Base-by-base conservation (phyloP, 2,888 invertebrate species). In the Hypercompe scribonia region DNA sequence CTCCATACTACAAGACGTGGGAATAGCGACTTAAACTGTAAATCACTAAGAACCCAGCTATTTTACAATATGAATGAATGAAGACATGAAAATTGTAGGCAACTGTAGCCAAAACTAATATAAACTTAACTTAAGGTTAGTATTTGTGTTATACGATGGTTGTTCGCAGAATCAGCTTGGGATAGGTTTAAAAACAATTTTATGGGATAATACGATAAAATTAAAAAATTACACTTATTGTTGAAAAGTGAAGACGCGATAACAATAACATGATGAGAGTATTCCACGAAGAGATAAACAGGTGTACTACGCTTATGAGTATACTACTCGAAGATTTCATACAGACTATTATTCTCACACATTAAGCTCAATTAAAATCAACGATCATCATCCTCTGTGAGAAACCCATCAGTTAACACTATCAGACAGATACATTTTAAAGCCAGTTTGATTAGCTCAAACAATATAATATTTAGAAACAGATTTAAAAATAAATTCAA, bases 31-130 rank as follows among this genome's bases (percentile, higher is more conserved):
- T 24, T n/a, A 42, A 65, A 69, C 58, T 61, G 54, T 65, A 28
- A 54, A 65, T 39, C 11, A 34, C 65, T 15, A 58, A 36, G 46
- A 15, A 21, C 65, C 65, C 21, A 39, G 21, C 34, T 8, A 39
- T 71, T 71, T 39, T 65, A 71, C 73, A 76, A 70, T 13, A 72
- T 28, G 68, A 65, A 34, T 42, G 67, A 61, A 68, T 73, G 61
- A 68, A 72, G 70, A 77, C 70, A 70, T 70, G 65, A 72, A 67
- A 74, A 67, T 72, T 61, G 64, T 70, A 46, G 46, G 72, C 24
- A 68, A 71, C 34, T 54, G 67, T 39, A 39, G 66, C 63, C 42
- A 68, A 63, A 64, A 54, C 33, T 64, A 70, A 70, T 70, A 67
- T 70, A 64, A 70, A 72, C 72, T 68, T 58, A 54, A 70, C 54